Percentiles rank a stretch among this genome's conserved stretches.
phyloP scores from a whole-genome alignment of 1,140 invertebrate genomes.

The Monomorium pharaonis region DNA sequence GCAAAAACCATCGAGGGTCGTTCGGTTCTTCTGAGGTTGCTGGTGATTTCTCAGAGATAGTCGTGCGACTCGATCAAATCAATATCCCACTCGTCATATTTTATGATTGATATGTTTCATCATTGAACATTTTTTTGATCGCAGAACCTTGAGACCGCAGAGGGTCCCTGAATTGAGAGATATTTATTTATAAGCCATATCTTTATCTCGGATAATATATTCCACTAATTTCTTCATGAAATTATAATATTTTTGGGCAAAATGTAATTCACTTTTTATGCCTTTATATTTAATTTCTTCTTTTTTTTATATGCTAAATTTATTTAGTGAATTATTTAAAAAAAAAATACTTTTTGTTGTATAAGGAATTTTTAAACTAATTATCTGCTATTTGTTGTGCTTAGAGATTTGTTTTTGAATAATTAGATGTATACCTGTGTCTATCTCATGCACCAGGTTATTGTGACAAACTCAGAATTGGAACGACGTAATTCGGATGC shows the following conservation, averaged over 20 bases:
- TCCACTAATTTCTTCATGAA: background rate
- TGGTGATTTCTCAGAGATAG: conserved; percentile 6
- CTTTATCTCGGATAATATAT: background rate
- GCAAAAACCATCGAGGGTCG: conserved; percentile 36
- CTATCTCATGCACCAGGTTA: background rate
- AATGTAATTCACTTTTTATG: background rate
- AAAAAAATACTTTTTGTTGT: background rate
- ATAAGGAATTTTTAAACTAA: background rate
- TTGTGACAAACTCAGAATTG: conserved; percentile 46
- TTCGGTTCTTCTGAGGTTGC: background rate
- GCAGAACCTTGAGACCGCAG: background rate
- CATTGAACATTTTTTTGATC: background rate
- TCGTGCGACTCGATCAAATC: conserved; percentile 27
- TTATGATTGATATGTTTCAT: conserved; percentile 13
- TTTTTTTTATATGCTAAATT: background rate
- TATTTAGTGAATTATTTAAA: background rate
- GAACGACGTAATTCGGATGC: conserved; percentile 15
- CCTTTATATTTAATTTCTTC: background rate
- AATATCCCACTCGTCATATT: conserved; percentile 40
- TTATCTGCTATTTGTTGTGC: background rate
- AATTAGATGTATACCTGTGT: background rate
- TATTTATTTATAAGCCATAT: conserved; percentile 17
- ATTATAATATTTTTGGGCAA: background rate
- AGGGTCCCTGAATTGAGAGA: background rate
- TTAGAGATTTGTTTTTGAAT: background rate